phyloP scores from a whole-genome alignment of 2,113 vertebrate species.

The Platysternon megacephalum region DNA sequence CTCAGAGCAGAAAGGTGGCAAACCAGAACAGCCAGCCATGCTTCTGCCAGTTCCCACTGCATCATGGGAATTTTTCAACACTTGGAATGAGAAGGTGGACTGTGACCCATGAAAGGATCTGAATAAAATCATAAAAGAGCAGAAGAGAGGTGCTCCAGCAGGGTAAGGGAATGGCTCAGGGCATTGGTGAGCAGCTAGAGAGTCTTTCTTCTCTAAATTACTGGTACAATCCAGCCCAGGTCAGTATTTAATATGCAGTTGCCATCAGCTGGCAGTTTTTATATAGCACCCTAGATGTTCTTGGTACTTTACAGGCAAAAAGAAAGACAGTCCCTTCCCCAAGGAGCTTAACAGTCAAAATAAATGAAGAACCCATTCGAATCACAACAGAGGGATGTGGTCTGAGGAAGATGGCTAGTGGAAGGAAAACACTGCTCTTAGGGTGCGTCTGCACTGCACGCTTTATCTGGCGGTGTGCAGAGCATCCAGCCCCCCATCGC shows the following conservation, averaged over 20 bases:
- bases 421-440: too few relatives aligned
- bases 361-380: background rate
- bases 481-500: too few relatives aligned
- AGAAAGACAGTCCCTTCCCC: too few relatives aligned
- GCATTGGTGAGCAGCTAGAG: background rate
- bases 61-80: slow-evolving; percentile 74
- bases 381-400: background rate
- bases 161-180: background rate
- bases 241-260: background rate
- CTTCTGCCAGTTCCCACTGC: slow-evolving; percentile 94
- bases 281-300: background rate
- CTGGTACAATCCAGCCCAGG: background rate
- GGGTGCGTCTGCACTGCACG: too few relatives aligned
- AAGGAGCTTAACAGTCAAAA: background rate
- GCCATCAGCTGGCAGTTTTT: background rate
- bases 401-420: background rate
- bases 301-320: background rate
- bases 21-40: slow-evolving; percentile 94
- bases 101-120: background rate
- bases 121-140: background rate
- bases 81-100: background rate
- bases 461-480: too few relatives aligned
- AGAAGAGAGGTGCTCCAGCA: background rate
- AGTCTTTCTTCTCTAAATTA: background rate
- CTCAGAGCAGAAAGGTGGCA: slow-evolving; percentile 97